Conservation (phyloP, 2,113 vertebrate species). For the Poecile atricapillus region DNA sequence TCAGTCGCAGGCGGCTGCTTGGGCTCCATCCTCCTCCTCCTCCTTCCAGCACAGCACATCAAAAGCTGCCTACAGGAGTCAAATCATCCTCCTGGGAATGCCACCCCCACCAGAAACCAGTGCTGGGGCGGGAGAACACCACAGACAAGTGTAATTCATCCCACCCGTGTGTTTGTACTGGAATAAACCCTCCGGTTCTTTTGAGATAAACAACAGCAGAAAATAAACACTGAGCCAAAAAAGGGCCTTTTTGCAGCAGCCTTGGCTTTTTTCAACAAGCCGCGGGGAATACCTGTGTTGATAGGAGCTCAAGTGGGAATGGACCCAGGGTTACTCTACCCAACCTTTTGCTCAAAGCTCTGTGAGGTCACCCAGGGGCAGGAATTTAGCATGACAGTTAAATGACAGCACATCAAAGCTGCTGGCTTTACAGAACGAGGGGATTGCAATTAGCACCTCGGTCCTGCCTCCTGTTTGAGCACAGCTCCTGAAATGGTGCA, state of each 20-base stretch:
- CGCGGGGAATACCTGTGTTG: accelerated
- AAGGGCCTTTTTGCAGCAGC: background rate
- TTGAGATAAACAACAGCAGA: background rate
- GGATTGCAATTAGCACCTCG: slow-evolving; percentile 45
- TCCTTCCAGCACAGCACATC: background rate
- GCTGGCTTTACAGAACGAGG: slow-evolving; percentile 48
- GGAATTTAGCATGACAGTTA: background rate
- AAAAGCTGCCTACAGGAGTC: background rate
- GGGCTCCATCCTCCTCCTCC: background rate
- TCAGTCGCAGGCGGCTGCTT: background rate
- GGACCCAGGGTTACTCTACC: background rate
- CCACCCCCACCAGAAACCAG: background rate
- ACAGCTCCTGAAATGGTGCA: background rate
- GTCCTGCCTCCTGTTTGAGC: slow-evolving; percentile 1
- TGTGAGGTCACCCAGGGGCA: background rate
- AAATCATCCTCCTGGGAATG: background rate
- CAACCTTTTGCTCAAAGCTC: background rate
- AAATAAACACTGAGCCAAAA: background rate
- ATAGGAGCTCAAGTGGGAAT: background rate
- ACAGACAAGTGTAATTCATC: slow-evolving; percentile 1
- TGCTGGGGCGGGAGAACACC: background rate
- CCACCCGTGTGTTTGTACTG: background rate
- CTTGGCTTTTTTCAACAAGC: accelerated
- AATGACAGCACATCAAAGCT: too few species aligned
- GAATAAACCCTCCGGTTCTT: background rate